These are phyloP conservation scores for Nomia melanderi DNA, from an alignment of 1,140 invertebrate species.

Conservation along the genomic window DNA sequence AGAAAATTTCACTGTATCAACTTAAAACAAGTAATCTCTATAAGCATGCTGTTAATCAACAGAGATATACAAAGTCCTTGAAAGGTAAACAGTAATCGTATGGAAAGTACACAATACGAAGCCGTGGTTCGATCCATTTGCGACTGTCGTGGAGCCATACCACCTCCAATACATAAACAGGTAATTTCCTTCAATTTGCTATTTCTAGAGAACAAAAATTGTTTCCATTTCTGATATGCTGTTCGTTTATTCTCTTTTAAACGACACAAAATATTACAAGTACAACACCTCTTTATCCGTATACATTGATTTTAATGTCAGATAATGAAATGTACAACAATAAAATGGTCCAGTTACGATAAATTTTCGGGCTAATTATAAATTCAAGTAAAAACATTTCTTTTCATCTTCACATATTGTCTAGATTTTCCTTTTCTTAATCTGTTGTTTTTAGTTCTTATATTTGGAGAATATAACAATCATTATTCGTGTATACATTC, in stretches of 20 bases:
- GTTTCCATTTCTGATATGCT: neutral
- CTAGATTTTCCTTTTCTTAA: too few relatives aligned
- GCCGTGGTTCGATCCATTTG: neutral
- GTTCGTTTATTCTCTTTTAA: constrained; percentile 29
- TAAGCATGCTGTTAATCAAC: neutral
- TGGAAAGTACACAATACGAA: neutral
- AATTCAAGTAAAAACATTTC: neutral
- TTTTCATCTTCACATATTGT: constrained; percentile 13
- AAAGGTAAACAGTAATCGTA: neutral
- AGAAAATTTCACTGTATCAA: neutral
- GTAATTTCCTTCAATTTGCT: neutral
- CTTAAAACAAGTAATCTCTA: neutral
- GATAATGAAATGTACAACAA: neutral
- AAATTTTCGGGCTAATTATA: neutral
- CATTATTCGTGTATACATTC: neutral
- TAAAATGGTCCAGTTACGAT: constrained; percentile 22
- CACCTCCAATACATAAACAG: neutral
- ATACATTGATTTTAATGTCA: constrained; percentile 7
- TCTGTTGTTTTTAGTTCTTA: too few relatives aligned
- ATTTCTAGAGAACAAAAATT: neutral
- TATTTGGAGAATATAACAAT: too few relatives aligned
- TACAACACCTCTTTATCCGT: constrained; percentile 21
- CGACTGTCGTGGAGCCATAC: neutral
- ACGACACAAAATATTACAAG: constrained; percentile 47
- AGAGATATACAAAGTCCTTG: neutral